Percentiles rank a stretch among this genome's conserved stretches.
phyloP scores from a whole-genome alignment of 2,888 invertebrate species.

The Thymelicus sylvestris region DNA sequence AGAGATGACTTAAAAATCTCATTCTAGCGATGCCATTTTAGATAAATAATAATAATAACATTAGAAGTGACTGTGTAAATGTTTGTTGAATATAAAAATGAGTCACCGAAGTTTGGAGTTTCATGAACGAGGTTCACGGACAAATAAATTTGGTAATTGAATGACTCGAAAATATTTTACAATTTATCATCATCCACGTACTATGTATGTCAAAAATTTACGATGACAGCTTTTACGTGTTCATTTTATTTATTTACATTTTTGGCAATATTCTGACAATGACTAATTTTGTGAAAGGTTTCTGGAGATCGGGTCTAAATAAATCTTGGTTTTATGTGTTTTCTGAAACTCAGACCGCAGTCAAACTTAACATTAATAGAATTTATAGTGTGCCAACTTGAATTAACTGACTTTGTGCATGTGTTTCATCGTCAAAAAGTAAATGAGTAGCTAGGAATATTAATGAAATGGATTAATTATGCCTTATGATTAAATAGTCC shows the following conservation, averaged over 20 bases:
- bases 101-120: not conserved
- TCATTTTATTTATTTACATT: conserved; percentile 13
- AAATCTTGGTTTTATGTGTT: conserved; percentile 33
- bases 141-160: conserved; percentile 15
- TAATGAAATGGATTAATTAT: no score
- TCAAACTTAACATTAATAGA: conserved; percentile 26
- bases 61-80: not conserved
- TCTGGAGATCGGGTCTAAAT: conserved; percentile 15
- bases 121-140: not conserved
- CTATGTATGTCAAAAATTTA: conserved; percentile 16
- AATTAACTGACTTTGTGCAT: conserved; percentile 1
- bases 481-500: no score
- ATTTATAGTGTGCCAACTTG: conserved; percentile 12
- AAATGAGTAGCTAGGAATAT: no score
- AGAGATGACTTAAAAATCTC: no score
- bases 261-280: conserved; percentile 24
- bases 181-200: conserved; percentile 12
- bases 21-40: no score
- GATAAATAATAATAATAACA: not conserved
- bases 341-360: conserved; percentile 8
- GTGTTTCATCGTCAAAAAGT: no score
- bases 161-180: conserved; percentile 12
- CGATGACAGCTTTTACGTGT: conserved; percentile 24
- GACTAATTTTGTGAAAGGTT: conserved; percentile 30
- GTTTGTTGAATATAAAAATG: not conserved